Base-by-base conservation (phyloP, 2,797 vertebrate species). In the Characodon lateralis region DNA sequence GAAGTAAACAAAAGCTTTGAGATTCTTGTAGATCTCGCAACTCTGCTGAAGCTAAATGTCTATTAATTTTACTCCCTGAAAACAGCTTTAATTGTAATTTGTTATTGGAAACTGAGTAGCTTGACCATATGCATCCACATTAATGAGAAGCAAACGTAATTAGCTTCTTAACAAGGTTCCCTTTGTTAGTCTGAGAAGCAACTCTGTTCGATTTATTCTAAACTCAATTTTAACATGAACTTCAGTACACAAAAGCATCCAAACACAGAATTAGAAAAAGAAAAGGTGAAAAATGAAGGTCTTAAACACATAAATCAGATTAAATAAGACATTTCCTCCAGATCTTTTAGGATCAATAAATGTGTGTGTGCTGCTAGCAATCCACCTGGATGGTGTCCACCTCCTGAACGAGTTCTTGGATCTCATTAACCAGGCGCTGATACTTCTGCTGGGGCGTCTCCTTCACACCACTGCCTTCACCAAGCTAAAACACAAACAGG, bases 401-500 rank as follows among this genome's bases (percentile, higher is more conserved):
- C 39, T 99, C 97, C 83, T 96, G 90, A 6, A 95, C 95, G 84
- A 99, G 96, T 79, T 99, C 98, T 84, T 98, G 97, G 87, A 99
- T 96, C 90, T 99, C 98, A 55, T 97, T 97, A 70, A 98, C 95
- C 76, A 99, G 91, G 31, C 98, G 96, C 82, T 98, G 97, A 85
- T 98, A 99, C 83, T 98, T 98, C 92, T 99, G 98, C 93, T 98
- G 97, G 0, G 98, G 98, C 0, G 97, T 99, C 93, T 99, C 98
- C 89, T 98, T 98, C 80, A 96, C 91, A 56, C 96, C 97, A 12
- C 96, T 94, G 9, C 97, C 97, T 83, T 99, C 97, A 1, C 96
- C 97, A 13, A 98, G 93, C 98, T 99, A 0, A 75, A 63, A 55
- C 77, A 24, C 53, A 18, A 73, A 66, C 61, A 77, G 18, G 55